A percentile compares a stretch with the other conserved stretches of the same genome.
Conservation (phyloP, 1,140 invertebrate species). For the Leucophenga varia region DNA sequence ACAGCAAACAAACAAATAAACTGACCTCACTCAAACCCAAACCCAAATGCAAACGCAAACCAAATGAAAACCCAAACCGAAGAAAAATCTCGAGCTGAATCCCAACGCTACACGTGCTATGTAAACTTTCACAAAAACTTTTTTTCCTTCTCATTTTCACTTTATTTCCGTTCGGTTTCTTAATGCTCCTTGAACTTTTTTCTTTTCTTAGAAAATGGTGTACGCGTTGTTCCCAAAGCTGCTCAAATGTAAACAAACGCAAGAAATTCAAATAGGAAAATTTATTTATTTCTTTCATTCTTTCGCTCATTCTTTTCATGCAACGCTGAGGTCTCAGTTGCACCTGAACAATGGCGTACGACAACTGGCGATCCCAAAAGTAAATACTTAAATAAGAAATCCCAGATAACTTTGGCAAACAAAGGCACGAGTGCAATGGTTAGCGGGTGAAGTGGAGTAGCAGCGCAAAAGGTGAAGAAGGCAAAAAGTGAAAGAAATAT, state of each 20-base stretch:
- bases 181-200: too few species aligned
- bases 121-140: too few species aligned
- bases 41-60: too few species aligned
- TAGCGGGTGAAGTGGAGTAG: too few species aligned
- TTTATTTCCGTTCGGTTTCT: too few species aligned
- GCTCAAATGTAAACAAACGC: constrained; percentile 48
- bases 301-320: constrained; percentile 5
- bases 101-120: too few species aligned
- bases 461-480: constrained; percentile 26
- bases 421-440: too few species aligned
- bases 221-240: constrained; percentile 17
- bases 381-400: constrained; percentile 33
- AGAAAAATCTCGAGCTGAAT: constrained; percentile 7
- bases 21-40: constrained; percentile 14
- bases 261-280: constrained; percentile 46
- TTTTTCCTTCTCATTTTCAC: too few species aligned
- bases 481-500: constrained; percentile 10
- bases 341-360: constrained; percentile 25
- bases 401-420: constrained; percentile 27
- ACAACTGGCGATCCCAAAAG: constrained; percentile 26
- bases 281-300: too few species aligned
- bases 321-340: constrained; percentile 5
- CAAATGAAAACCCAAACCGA: too few species aligned
- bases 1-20: background rate
- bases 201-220: background rate